Percentiles rank a stretch among this genome's conserved stretches.
Evolutionary conservation across 1,140 invertebrate genomes (phyloP).

Genomic region (Mycetomoellerius zeteki): DNA sequence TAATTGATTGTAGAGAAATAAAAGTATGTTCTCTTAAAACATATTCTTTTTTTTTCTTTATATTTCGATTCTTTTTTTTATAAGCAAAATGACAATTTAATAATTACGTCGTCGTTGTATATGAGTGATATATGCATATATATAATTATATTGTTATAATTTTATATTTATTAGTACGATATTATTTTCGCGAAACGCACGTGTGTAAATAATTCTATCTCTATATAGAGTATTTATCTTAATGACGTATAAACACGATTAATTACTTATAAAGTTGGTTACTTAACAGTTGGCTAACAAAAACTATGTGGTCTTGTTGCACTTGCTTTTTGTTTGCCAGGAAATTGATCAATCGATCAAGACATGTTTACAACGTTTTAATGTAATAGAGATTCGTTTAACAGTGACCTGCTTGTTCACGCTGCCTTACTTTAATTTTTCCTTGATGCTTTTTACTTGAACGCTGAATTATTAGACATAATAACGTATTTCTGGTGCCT

Average conservation of each 20-base stretch:
- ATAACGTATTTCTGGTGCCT: slow-evolving; percentile 51
- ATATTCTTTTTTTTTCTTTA: too few relatives aligned
- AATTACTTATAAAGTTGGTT: too few relatives aligned
- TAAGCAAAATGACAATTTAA: too few relatives aligned
- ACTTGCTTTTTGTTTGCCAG: neutral
- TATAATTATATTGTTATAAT: neutral
- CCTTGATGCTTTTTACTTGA: neutral
- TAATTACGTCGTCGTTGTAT: too few relatives aligned
- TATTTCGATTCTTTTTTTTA: too few relatives aligned
- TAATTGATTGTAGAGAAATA: too few relatives aligned
- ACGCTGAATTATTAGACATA: slow-evolving; percentile 33
- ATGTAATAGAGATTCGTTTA: neutral
- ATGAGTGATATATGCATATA: too few relatives aligned
- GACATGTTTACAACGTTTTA: neutral
- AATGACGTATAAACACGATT: neutral
- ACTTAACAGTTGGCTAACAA: neutral
- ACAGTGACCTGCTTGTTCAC: slow-evolving; percentile 5
- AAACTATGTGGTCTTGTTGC: neutral
- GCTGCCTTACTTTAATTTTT: slow-evolving; percentile 17
- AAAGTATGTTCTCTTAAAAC: too few relatives aligned
- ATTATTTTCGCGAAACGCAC: neutral
- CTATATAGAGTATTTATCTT: neutral
- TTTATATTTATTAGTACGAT: neutral
- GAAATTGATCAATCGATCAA: slow-evolving; percentile 25
- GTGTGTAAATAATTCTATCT: neutral